These are phyloP conservation scores for Gavialis gangeticus DNA, from an alignment of 2,113 vertebrate species.

Conservation along the genomic window DNA sequence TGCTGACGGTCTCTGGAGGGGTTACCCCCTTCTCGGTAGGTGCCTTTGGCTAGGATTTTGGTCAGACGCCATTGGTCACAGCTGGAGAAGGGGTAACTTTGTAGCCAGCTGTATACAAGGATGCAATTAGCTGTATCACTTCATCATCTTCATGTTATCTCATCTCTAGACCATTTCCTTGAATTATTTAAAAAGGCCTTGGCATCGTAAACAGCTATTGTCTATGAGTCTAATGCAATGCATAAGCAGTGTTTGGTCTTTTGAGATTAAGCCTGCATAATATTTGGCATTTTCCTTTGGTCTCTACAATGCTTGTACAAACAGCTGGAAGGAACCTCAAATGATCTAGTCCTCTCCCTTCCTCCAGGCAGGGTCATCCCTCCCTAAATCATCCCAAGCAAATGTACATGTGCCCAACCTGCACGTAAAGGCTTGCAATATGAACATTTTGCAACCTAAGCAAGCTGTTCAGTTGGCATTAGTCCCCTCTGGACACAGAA, in stretches of 20 bases:
- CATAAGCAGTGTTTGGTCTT: neutral
- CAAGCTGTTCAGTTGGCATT: neutral
- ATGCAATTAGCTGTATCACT: neutral
- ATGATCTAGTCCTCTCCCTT: neutral
- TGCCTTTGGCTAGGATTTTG: accelerated
- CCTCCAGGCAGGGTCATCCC: no score
- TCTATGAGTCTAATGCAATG: neutral
- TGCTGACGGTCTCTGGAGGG: accelerated
- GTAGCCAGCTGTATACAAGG: neutral
- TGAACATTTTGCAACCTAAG: neutral
- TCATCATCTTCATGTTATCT: constrained; percentile 45
- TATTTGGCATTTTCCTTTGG: neutral
- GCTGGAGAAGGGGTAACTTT: neutral
- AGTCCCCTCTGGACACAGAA: no score
- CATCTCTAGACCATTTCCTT: constrained; percentile 58
- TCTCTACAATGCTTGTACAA: neutral
- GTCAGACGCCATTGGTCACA: accelerated
- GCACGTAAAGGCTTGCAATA: no score
- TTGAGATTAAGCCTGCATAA: neutral
- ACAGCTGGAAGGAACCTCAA: no score
- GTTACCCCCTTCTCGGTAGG: neutral
- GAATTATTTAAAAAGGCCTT: constrained; percentile 40
- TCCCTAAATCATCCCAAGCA: no score
- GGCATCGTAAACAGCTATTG: constrained; percentile 36
- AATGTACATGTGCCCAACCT: no score